Conservation (phyloP, 2,888 invertebrate genomes). For the Schrankia costaestrigalis region DNA sequence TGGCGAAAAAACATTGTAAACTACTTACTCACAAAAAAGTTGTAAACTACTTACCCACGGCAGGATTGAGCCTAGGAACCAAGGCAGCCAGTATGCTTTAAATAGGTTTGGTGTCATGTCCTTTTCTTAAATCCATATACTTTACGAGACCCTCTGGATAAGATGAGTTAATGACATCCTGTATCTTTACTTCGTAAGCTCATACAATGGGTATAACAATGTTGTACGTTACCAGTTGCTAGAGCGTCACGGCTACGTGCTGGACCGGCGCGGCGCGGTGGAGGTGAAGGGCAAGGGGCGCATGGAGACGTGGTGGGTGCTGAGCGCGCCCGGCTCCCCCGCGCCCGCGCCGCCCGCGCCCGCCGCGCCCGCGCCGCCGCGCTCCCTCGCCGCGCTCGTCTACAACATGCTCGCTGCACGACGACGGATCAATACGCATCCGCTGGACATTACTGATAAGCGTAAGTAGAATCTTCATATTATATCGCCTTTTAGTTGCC, state of each 20-base stretch:
- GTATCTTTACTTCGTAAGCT: not conserved
- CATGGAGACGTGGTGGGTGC: constrained; percentile 97
- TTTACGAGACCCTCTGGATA: too few species aligned
- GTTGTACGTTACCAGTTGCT: constrained; percentile 80
- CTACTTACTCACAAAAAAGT: too few species aligned
- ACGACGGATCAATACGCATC: constrained; percentile 81
- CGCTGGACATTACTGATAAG: constrained; percentile 41
- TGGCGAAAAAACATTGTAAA: too few species aligned
- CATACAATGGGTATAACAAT: not conserved
- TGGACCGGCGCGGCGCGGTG: constrained; percentile 90
- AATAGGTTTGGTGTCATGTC: too few species aligned
- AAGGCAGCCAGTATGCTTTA: too few species aligned
- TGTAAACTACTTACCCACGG: too few species aligned
- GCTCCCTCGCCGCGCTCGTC: constrained; percentile 90
- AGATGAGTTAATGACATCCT: not conserved
- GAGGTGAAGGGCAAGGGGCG: constrained; percentile 97
- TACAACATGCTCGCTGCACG: constrained; percentile 93
- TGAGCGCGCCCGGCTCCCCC: constrained; percentile 82
- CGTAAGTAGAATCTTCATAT: constrained; percentile 34
- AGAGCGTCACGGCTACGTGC: constrained; percentile 85
- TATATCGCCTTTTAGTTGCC: too few species aligned
- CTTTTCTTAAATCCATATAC: too few species aligned
- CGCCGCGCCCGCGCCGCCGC: constrained; percentile 84
- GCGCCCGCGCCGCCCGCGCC: constrained; percentile 82
- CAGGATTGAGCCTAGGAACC: too few species aligned